Evolutionary conservation across 1,140 invertebrate species (phyloP).

Genomic region (Pseudomyrmex flavicornis): DNA sequence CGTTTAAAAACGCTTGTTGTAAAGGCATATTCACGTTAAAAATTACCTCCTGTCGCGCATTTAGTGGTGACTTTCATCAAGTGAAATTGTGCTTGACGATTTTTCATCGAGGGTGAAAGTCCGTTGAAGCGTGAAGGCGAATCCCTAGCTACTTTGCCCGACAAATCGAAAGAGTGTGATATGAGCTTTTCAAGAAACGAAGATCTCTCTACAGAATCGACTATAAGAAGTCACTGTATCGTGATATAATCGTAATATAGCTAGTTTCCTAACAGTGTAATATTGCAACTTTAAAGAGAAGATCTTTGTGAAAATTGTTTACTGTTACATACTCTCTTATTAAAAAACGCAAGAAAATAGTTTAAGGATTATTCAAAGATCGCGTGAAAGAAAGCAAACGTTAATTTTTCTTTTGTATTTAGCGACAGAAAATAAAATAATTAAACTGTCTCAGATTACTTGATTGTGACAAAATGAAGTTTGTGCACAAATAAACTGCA

Average conservation of each 20-base stretch:
- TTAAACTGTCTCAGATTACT: not conserved
- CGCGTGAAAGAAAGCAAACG: too few relatives aligned
- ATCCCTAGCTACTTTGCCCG: constrained; percentile 30
- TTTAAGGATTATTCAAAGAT: too few relatives aligned
- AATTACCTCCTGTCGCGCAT: constrained; percentile 45
- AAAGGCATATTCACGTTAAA: constrained; percentile 35
- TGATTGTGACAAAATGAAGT: not conserved
- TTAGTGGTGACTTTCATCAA: constrained; percentile 55
- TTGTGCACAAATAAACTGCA: not conserved
- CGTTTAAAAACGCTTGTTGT: constrained; percentile 20
- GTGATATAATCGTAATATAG: constrained; percentile 5
- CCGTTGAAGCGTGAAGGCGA: constrained; percentile 48
- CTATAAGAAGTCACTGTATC: constrained; percentile 11
- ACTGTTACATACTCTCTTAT: too few relatives aligned
- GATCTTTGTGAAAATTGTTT: too few relatives aligned
- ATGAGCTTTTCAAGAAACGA: not conserved
- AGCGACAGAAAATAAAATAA: not conserved
- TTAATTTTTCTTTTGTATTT: too few relatives aligned
- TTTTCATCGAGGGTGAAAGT: constrained; percentile 25
- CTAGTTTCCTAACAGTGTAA: not conserved
- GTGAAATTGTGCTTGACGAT: constrained; percentile 53
- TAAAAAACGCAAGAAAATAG: too few relatives aligned
- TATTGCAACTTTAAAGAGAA: constrained; percentile 8
- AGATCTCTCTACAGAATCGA: constrained; percentile 21
- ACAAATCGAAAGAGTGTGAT: constrained; percentile 41